Evolutionary conservation across 2,113 vertebrate genomes (phyloP), one percentile per base, ranked within the genome.

Genomic region (Haliaeetus leucogaster): DNA sequence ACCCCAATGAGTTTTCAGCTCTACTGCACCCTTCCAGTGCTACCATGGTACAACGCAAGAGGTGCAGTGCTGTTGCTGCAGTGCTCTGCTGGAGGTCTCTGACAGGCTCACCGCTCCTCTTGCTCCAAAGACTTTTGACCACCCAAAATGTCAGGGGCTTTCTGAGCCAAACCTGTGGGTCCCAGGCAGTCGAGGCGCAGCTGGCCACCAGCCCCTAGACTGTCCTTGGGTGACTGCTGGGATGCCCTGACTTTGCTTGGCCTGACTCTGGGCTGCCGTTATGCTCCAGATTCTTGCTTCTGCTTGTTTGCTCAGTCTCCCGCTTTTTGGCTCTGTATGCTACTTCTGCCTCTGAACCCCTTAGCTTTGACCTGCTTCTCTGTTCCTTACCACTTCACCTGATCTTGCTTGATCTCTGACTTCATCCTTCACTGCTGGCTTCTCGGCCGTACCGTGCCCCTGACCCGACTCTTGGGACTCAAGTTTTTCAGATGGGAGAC

Each of bases 121-220:
- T 58, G n/a, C 27, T 71, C 61, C 22, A 32, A 56, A 62, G 32
- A 21, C 42, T 48, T 56, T 56, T 26, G 50, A 40, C 19, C 16
- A 38, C 23, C 34, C 70, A 71, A 53, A 74, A 82, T 40, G 25
- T 12, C 0, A 0, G 16, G 18, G 17, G 4, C 16, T n/a, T 93
- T 74, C 61, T 76, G 27, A 80, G 16, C 16, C 27, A 8, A 26
- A 5, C 3, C 10, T 63, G 14, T 73, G 89, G 5, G n/a, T 43
- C 20, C 30, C 16, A 59, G 15, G 43, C n/a, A 45, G 42, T 22
- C 0, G 0, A 71, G n/a, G 15, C 82, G 29, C 40, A 62, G 34
- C 20, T 5, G 9, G 27, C 63, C 32, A 81, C 27, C 27, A 45
- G 25, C 3, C 11, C 34, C 32, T 9, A 20, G n/a, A 14, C 34